Percentiles rank a stretch among this genome's conserved stretches.
Conservation (phyloP, 2,113 vertebrate genomes). For the Catharus fuscescens region DNA sequence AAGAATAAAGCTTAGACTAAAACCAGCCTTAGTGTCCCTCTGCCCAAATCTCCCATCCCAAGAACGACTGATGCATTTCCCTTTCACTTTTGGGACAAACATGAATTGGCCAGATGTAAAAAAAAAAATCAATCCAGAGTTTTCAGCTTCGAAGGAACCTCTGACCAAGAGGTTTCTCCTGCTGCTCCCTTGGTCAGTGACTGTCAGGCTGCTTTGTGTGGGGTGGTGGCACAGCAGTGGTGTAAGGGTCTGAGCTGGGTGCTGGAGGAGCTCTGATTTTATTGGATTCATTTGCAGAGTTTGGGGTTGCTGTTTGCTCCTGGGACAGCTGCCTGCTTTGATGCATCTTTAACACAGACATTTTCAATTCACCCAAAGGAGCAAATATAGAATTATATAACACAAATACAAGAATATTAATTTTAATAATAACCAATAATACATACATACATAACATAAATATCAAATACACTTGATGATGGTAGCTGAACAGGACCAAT, state of each 20-base stretch:
- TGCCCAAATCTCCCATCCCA: fast-evolving
- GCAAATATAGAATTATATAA: background rate
- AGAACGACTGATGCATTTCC: fast-evolving
- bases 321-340: background rate
- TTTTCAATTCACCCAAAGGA: background rate
- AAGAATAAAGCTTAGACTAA: background rate
- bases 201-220: background rate
- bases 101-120: fast-evolving
- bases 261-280: background rate
- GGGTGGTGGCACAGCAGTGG: background rate
- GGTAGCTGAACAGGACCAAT: background rate
- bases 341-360: background rate
- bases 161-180: background rate
- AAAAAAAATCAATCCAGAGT: background rate
- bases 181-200: background rate
- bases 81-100: background rate
- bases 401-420: background rate
- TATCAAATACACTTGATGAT: background rate
- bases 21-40: background rate
- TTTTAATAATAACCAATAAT: background rate
- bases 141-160: background rate
- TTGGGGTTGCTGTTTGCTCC: background rate
- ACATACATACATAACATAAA: background rate
- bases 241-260: fast-evolving
- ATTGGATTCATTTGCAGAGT: background rate